Base-by-base conservation (phyloP, 2,113 vertebrate species). In the Psilopsiagon aymara region DNA sequence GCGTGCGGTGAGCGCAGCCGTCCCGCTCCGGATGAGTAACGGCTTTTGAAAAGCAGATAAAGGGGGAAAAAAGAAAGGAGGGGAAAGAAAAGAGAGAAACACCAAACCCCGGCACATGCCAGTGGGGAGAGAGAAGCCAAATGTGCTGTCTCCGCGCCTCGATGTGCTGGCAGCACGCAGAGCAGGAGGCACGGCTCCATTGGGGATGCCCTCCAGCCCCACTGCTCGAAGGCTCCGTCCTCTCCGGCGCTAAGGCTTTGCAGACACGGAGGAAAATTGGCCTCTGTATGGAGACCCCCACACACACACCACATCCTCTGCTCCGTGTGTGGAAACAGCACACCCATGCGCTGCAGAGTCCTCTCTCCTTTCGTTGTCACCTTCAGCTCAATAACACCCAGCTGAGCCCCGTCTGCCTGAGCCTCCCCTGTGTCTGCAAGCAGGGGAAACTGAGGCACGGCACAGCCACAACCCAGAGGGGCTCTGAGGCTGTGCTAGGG, bases 1-100 rank as follows among this genome's bases (percentile, higher is more conserved):
- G 57, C 47, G 76, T 39, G 87, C 24, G 74, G 68, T 12, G 86
- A 86, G 31, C 2, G 81, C 80, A 64, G 91, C 74, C 83, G 49
- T 68, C 80, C 95, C 17, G 66, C 90, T 90, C 53, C 1, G 8
- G 46, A 84, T 84, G 88, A 95, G 93, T n/a, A 94, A 96, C 51
- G 4, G 17, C 64, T 62, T 35, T 82, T 60, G 93, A 82, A 95
- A 92, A 90, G 86, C 95, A 79, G 83, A 77, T 44, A 15, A 18
- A 53, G 35, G 43, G 28, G 17, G 17, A 16, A 2, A 24, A 10
- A 4, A 8, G 1, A n/a, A 3, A 29, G 27, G 2, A 17, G 7
- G 4, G 10, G 9, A 25, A 9, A 1, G 37, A 8, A n/a, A 16
- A 4, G 19, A 35, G 31, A 60, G 63, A 52, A 5, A 3, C 44